Evolutionary conservation across 2,797 vertebrate genomes (phyloP).

Genomic region (Aplochiton taeniatus): DNA sequence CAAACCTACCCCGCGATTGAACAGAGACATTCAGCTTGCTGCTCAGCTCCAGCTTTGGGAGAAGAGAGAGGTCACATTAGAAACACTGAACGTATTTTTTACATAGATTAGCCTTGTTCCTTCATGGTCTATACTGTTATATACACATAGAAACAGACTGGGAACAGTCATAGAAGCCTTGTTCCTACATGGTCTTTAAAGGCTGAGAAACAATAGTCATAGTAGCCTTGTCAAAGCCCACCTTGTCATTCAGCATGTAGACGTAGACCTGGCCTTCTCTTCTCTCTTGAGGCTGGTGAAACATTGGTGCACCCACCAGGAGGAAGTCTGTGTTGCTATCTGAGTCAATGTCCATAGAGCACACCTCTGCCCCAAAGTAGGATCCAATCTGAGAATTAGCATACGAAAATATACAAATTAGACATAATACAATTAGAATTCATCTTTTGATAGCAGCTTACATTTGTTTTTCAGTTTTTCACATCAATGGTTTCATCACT

Average conservation of each 20-base stretch:
- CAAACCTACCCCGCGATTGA: conserved; percentile 73
- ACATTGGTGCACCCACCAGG: conserved; percentile 79
- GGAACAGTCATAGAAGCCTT: no score
- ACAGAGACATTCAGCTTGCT: conserved; percentile 41
- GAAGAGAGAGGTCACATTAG: neutral
- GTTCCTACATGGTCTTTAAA: no score
- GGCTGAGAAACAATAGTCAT: neutral
- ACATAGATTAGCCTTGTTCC: no score
- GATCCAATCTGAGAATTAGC: conserved; percentile 79
- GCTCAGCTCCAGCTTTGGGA: conserved; percentile 52
- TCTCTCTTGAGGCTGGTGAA: conserved; percentile 64
- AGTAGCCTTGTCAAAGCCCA: conserved; percentile 25
- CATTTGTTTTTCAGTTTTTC: no score
- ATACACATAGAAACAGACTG: no score
- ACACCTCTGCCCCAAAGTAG: conserved; percentile 84
- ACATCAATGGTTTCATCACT: conserved; percentile 10
- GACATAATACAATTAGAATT: no score
- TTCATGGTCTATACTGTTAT: no score
- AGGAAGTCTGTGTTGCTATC: conserved; percentile 79
- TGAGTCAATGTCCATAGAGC: conserved; percentile 74
- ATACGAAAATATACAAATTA: no score
- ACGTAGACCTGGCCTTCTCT: conserved; percentile 78
- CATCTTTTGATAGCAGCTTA: no score
- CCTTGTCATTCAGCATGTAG: conserved; percentile 69
- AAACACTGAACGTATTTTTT: no score